phyloP scores from a whole-genome alignment of 2,113 vertebrate genomes.

The Chrysemys picta region DNA sequence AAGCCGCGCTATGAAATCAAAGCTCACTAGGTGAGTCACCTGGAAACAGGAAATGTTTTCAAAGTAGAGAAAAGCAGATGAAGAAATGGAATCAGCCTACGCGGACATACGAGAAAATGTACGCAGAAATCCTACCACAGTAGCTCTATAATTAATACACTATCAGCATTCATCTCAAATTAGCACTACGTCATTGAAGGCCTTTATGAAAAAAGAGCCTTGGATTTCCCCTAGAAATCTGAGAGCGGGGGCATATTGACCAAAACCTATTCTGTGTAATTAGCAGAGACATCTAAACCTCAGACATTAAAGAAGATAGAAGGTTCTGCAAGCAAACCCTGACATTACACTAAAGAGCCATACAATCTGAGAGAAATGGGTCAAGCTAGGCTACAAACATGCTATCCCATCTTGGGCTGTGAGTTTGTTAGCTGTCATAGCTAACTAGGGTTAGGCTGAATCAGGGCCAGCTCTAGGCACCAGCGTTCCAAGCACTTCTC shows the following conservation, averaged over 20 bases:
- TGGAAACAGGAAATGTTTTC: neutral
- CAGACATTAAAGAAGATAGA: rapidly evolving
- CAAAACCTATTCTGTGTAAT: neutral
- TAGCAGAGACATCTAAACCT: rapidly evolving
- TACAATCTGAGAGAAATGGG: neutral
- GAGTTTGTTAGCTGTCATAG: neutral
- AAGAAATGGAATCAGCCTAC: conserved; percentile 45
- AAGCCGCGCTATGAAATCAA: conserved; percentile 1
- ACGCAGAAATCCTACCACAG: conserved; percentile 38
- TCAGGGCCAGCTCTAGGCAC: neutral
- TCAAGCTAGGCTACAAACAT: neutral
- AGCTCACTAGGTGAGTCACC: conserved; percentile 36
- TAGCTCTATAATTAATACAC: neutral
- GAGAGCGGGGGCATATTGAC: rapidly evolving
- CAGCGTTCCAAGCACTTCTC: no score
- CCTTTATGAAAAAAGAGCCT: neutral
- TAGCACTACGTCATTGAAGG: rapidly evolving
- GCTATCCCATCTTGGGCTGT: neutral
- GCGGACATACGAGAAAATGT: neutral
- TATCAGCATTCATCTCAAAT: rapidly evolving
- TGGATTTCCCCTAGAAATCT: neutral
- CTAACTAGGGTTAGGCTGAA: neutral
- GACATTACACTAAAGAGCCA: neutral
- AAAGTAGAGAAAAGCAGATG: conserved; percentile 34
- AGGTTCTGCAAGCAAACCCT: neutral